phyloP scores from a whole-genome alignment of 2,113 vertebrate genomes.

The Sebastes fasciatus region DNA sequence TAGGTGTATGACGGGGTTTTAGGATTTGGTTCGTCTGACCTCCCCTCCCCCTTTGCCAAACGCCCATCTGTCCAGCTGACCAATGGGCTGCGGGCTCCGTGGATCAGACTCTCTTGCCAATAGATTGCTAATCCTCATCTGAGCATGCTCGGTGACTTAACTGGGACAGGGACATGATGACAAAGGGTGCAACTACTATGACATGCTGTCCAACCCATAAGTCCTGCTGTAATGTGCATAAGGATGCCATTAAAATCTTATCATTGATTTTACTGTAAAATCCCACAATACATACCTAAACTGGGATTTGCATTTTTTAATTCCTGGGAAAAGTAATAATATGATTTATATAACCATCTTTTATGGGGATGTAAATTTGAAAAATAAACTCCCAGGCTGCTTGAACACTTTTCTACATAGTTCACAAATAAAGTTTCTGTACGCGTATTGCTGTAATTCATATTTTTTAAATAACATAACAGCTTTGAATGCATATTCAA shows the following conservation, averaged over 20 bases:
- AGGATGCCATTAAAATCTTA: neutral
- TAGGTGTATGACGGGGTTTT: constrained; percentile 45
- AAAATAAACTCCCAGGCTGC: constrained; percentile 9
- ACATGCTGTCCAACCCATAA: constrained; percentile 34
- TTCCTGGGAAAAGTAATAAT: constrained; percentile 30
- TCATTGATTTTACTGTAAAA: constrained; percentile 1
- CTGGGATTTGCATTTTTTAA: constrained; percentile 21
- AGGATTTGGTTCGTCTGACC: constrained; percentile 67
- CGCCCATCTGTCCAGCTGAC: constrained; percentile 62
- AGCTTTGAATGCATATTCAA: neutral
- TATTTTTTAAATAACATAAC: constrained; percentile 7
- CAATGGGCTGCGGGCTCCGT: constrained; percentile 56
- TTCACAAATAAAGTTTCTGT: neutral
- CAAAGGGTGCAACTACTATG: constrained; percentile 42
- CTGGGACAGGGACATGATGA: constrained; percentile 60
- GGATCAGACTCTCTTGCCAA: constrained; percentile 76
- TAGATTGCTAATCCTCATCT: constrained; percentile 75
- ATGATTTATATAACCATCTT: constrained; percentile 29
- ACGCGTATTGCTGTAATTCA: neutral
- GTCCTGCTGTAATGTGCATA: constrained; percentile 30
- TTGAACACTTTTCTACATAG: neutral
- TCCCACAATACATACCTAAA: neutral
- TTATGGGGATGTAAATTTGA: neutral
- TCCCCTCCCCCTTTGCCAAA: constrained; percentile 34
- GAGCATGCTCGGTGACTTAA: constrained; percentile 70